Evolutionary conservation across 2,113 vertebrate species (phyloP).

Genomic region (Heterochromis multidens): DNA sequence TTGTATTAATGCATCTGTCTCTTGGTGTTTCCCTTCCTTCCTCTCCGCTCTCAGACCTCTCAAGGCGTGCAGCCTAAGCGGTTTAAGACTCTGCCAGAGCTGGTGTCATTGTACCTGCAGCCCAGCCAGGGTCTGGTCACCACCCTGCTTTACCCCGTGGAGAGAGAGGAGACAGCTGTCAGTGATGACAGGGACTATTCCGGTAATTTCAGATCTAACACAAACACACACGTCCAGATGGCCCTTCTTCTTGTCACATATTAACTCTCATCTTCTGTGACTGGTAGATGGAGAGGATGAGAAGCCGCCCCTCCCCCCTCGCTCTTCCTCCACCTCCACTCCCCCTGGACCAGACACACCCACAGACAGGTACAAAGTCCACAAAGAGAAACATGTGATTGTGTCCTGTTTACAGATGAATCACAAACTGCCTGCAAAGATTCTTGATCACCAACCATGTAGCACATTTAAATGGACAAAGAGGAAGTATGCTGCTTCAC

Average conservation of each 20-base stretch:
- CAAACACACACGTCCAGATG: not conserved
- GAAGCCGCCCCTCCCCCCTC: conserved; percentile 89
- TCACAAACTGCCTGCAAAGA: not conserved
- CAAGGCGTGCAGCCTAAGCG: conserved; percentile 93
- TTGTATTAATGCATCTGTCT: not conserved
- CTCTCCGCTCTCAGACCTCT: conserved; percentile 80
- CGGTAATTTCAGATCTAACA: conserved; percentile 66
- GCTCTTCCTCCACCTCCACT: conserved; percentile 84
- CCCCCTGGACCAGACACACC: conserved; percentile 74
- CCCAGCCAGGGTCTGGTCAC: conserved; percentile 95
- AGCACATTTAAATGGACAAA: not conserved
- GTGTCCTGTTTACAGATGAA: not conserved
- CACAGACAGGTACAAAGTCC: conserved; percentile 80
- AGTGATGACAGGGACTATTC: conserved; percentile 89
- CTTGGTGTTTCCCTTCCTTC: not conserved
- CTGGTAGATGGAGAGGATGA: conserved; percentile 91
- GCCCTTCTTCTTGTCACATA: not conserved
- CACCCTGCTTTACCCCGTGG: conserved; percentile 88
- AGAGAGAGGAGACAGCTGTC: conserved; percentile 81
- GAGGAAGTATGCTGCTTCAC: not conserved
- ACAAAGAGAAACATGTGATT: not conserved
- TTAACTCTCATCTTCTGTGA: not conserved
- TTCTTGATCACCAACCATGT: not conserved
- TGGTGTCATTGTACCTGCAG: conserved; percentile 90
- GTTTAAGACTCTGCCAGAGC: conserved; percentile 88